Percentiles rank a stretch among this genome's conserved stretches.
Conservation (phyloP, 1,140 invertebrate species). For the Brachionus paranguensis region DNA sequence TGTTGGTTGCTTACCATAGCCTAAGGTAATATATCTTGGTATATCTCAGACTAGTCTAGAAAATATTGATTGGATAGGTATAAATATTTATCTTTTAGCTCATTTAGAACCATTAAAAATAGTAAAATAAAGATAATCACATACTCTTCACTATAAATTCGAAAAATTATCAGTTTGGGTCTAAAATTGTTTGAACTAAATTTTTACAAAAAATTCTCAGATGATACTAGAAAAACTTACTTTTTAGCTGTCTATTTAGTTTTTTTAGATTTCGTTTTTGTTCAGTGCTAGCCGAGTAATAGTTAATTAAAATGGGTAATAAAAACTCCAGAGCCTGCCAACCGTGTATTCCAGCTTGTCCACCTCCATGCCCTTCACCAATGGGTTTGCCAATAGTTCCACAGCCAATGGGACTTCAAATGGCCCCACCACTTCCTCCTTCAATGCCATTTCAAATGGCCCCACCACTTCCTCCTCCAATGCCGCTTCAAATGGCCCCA, state of each 20-base stretch:
- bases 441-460: not conserved
- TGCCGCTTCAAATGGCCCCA: no score
- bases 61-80: not conserved
- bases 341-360: not conserved
- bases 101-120: not conserved
- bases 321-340: not conserved
- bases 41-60: not conserved
- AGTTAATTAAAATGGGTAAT: slow-evolving; percentile 18
- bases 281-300: not conserved
- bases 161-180: not conserved
- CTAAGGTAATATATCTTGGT: not conserved
- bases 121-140: not conserved
- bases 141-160: not conserved
- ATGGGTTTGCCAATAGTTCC: not conserved
- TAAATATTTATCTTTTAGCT: not conserved
- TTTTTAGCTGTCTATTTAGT: not conserved
- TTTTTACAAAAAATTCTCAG: not conserved
- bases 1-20: not conserved
- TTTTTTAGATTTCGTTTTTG: slow-evolving; percentile 8
- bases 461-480: no score
- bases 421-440: not conserved
- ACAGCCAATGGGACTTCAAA: not conserved
- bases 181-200: not conserved
- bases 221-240: no score
- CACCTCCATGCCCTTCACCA: slow-evolving; percentile 16